Percentiles rank a stretch among this genome's conserved stretches.
These are phyloP conservation scores for Aphodius sticticus DNA, from an alignment of 2,888 invertebrate species.

Conservation along the genomic window DNA sequence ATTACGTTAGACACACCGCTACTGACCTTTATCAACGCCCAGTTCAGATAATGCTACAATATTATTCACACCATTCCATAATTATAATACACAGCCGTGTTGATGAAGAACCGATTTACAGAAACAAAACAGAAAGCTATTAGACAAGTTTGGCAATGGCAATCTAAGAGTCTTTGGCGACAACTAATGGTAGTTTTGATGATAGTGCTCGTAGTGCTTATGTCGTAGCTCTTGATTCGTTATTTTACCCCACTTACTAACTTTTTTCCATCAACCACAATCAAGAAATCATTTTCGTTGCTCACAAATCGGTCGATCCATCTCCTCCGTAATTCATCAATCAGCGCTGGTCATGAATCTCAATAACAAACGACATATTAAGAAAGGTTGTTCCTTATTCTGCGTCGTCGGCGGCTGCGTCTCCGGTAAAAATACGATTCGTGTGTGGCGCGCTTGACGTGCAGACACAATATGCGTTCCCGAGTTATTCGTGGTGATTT, in stretches of 20 bases:
- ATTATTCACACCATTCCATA: too few relatives aligned
- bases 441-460: slow-evolving; percentile 13
- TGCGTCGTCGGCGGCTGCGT: neutral
- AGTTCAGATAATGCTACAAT: too few relatives aligned
- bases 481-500: slow-evolving; percentile 22
- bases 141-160: too few relatives aligned
- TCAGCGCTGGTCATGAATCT: neutral
- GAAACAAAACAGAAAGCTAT: too few relatives aligned
- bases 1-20: neutral
- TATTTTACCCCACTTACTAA: too few relatives aligned
- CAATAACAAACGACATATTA: neutral
- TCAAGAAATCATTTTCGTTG: neutral
- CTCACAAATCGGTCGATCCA: neutral
- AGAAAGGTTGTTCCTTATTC: neutral
- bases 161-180: too few relatives aligned
- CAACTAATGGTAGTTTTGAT: too few relatives aligned
- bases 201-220: too few relatives aligned
- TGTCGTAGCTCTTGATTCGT: too few relatives aligned
- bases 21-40: too few relatives aligned
- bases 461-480: slow-evolving; percentile 21
- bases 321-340: neutral
- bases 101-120: too few relatives aligned
- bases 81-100: too few relatives aligned
- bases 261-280: neutral
- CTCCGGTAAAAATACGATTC: slow-evolving; percentile 6